A percentile compares a stretch with the other conserved stretches of the same genome.
These are phyloP conservation scores for Tromatobia lineatoria DNA, from an alignment of 2,888 invertebrate genomes.

Conservation along the genomic window DNA sequence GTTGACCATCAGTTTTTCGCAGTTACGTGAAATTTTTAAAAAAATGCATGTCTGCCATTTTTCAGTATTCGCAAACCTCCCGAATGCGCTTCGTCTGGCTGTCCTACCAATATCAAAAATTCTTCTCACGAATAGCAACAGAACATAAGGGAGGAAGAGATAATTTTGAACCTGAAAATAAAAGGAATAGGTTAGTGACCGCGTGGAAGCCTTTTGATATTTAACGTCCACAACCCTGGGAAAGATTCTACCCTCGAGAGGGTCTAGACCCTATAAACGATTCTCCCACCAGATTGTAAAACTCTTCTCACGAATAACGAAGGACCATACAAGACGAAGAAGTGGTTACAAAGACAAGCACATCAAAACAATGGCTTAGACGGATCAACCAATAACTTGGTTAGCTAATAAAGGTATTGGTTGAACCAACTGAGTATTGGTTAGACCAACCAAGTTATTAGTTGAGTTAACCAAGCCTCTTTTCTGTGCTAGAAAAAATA, in stretches of 20 bases:
- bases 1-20: neutral
- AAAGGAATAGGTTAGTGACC: neutral
- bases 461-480: too few species aligned
- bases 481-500: too few species aligned
- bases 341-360: neutral
- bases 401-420: too few species aligned
- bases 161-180: constrained; percentile 7
- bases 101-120: neutral
- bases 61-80: neutral
- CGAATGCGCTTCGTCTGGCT: neutral
- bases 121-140: constrained; percentile 34
- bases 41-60: too few species aligned
- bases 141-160: constrained; percentile 30
- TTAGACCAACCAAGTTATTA: too few species aligned
- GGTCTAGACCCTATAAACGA: neutral
- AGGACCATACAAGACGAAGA: neutral
- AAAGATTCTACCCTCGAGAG: constrained; percentile 1
- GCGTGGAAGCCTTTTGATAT: neutral
- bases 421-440: too few species aligned
- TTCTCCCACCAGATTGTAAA: neutral
- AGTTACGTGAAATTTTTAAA: too few species aligned
- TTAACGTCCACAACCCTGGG: neutral
- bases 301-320: constrained; percentile 5
- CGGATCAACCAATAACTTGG: too few species aligned
- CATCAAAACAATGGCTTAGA: too few species aligned